Percentiles rank a stretch among this genome's conserved stretches.
These are phyloP conservation scores for Aphis gossypii DNA, from an alignment of 1,140 invertebrate genomes.

Conservation along the genomic window DNA sequence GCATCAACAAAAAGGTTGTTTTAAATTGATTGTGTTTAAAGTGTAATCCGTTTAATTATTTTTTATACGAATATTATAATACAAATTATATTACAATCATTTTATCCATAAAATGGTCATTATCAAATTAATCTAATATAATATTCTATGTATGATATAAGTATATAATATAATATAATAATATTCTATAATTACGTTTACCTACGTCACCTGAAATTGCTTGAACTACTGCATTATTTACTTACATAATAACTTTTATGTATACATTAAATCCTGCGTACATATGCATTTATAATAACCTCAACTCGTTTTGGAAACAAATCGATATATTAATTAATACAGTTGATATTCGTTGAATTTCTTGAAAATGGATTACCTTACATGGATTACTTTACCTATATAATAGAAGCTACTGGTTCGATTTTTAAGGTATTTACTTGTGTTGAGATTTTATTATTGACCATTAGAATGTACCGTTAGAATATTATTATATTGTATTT, in stretches of 20 bases:
- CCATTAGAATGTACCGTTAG: not conserved
- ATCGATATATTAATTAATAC: no score
- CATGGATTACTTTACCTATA: not conserved
- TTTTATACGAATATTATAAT: no score
- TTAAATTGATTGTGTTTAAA: not conserved
- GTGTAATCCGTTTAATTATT: not conserved
- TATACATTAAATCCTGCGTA: no score
- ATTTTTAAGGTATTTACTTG: not conserved
- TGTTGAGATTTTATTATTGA: not conserved
- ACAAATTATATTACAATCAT: not conserved
- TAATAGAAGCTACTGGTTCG: not conserved
- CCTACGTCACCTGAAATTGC: not conserved
- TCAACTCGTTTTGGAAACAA: no score
- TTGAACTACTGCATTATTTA: no score
- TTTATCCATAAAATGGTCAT: not conserved
- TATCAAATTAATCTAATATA: not conserved
- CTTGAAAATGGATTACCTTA: not conserved
- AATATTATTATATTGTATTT: not conserved
- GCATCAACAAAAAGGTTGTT: not conserved
- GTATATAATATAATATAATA: not conserved
- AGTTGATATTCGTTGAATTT: not conserved
- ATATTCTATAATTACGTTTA: not conserved
- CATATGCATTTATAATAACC: no score
- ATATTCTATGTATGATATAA: no score
- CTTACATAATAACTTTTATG: no score